Evolutionary conservation across 2,113 vertebrate genomes (phyloP), one percentile per base, ranked within the genome.

Genomic region (Mohoua ochrocephala): DNA sequence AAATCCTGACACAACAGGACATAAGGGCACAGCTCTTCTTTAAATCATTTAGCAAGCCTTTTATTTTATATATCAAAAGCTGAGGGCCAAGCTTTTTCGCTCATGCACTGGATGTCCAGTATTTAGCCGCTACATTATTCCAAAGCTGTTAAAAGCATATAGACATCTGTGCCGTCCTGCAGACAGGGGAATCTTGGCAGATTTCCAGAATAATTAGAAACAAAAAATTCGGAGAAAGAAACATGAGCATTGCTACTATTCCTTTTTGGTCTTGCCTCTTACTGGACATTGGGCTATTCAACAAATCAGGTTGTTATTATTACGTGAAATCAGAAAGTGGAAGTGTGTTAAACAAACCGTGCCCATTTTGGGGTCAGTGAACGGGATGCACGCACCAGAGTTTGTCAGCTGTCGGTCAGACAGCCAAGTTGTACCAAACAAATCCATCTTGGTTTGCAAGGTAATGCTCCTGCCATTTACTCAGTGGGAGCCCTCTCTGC

Each of bases 151-250:
- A 95, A 94, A 80, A 69, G 18, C 68, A 77, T 2, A 13, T 6
- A 91, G 56, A 89, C 90, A 94, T 88, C 84, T 97, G 87, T 75
- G 86, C 44, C 88, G 26, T 81, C 71, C 78, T 71, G n/a, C 24
- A 47, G 47, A 76, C 8, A n/a, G 15, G 16, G 23, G 13, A 84
- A 67, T 70, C 63, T 31, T 97, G 94, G 90, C 91, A 94, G 69
- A 24, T 93, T 71, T 93, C 94, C 92, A 91, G 71, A 95, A 88
- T 56, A 49, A 92, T 76, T 61, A 82, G 61, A 57, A 79, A 84
- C 21, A 60, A 61, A 84, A 88, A 81, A 49, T 87, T 85, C 23
- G 1, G 61, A 87, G 64, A 68, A 35, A 82, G 76, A 95, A 91
- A 50, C 22, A 19, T 1, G 6, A 70, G 61, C 27, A 21, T 5